Base-by-base conservation (phyloP, 2,888 invertebrate genomes). In the Calameuta pallipes region DNA sequence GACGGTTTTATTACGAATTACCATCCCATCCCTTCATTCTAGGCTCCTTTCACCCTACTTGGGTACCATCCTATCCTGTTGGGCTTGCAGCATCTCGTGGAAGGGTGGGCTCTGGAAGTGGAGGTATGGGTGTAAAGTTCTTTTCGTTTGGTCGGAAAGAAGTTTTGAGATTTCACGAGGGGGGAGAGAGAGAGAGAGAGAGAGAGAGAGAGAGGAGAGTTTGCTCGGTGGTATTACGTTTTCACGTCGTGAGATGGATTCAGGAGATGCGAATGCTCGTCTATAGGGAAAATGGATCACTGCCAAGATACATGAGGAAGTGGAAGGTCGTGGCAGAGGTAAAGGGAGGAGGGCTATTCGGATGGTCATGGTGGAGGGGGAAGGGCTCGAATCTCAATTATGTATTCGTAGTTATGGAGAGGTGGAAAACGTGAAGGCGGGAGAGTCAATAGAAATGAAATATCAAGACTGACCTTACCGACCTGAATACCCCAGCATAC, bases 391-490 rank as follows among this genome's bases (percentile, higher is more conserved):
- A 83, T 84, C 85, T 87, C 86, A 86, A 87, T 87, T 87, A 87
- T 84, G 79, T 86, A 87, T 87, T 87, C 87, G 86, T 86, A 87
- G 84, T 74, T 80, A 74, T 73, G 37, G 41, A 74, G 79, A 80
- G 77, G 56, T 76, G 78, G 78, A 73, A 75, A 71, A 81, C 75
- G 77, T 75, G 78, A 69, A 75, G 75, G 35, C 71, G 33, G 71
- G 9, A 81, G 79, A 85, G 85, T 86, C 83, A 83, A 85, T 85
- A 85, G 86, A 85, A 87, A 87, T 87, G 86, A 87, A 87, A 87
- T 87, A 87, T 87, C 87, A 86, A 86, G 83, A 83, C 79, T 80
- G 81, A 82, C 82, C 82, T 76, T 76, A 80, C 76, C 81, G 78
- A 31, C 31, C 33, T 31, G 71, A 34, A 76, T 73, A 69, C 33